Evolutionary conservation across 2,888 invertebrate species (phyloP), one percentile per base, ranked within the genome.

Genomic region (Diplolepis rosae): DNA sequence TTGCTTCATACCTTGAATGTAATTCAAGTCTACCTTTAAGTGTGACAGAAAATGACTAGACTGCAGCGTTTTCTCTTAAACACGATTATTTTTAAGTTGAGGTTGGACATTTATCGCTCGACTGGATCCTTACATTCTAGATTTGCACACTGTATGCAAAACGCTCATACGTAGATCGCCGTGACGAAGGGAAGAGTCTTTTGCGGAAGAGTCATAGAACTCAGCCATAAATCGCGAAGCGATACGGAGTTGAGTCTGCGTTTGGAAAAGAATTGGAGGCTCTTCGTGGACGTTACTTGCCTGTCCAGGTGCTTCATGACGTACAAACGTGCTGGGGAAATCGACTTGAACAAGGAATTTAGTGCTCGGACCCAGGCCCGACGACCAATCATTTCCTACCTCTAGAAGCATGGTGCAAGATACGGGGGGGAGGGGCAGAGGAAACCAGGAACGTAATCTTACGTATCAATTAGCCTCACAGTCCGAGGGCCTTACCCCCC

Each of bases 401-500:
- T 74, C 73, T 68, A 71, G 66, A 39, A 22, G 54, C 42, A 22
- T 24, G 51, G 52, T 50, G 13, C 18, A 39, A 72, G 68, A 68
- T 65, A 66, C 68, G 70, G 70, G 69, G 73, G 76, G 69, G 71
- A 72, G 70, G 71, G 70, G 69, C 56, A 65, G 42, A 65, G 42
- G 72, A 77, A 82, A 80, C 77, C 78, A 66, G 76, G 83, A 86
- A 87, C 84, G 87, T 87, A 88, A 88, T 88, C 87, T 88, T 87
- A 88, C 88, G 88, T 88, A 88, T 88, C 88, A 88, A 88, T 88
- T 88, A 88, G 88, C 86, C 86, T 83, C 85, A 85, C 85, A 84
- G 85, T 86, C 86, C 85, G 84, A 85, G 83, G 85, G 86, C 82
- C 82, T 84, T 87, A 87, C 88, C 88, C 88, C 88, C 88, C 85